Conservation (phyloP, 2,888 invertebrate species). For the Melanostoma mellinum region DNA sequence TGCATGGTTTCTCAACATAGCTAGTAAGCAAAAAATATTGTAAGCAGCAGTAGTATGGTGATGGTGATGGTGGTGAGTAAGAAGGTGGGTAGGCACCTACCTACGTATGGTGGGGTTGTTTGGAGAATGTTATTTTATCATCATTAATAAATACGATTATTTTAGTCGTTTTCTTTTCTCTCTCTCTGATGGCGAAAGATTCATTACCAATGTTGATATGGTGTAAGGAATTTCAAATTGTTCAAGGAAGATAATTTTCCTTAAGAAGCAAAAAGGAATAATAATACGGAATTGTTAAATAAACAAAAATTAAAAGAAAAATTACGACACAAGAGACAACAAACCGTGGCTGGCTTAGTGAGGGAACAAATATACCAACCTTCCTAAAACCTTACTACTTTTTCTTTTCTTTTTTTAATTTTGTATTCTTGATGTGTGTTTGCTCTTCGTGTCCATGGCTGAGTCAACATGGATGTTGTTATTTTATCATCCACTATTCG, state of each 20-base stretch:
- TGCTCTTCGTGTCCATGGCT: constrained; percentile 66
- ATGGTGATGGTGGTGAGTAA: constrained; percentile 8
- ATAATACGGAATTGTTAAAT: constrained; percentile 16
- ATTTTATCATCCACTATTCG: constrained; percentile 61
- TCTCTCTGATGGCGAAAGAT: constrained; percentile 36
- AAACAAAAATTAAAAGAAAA: constrained; percentile 23
- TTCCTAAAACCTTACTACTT: too few species aligned
- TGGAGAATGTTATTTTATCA: constrained; percentile 63
- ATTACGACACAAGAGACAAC: constrained; percentile 11
- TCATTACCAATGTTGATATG: constrained; percentile 47
- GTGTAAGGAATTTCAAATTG: constrained; percentile 36
- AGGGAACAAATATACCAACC: constrained; percentile 39
- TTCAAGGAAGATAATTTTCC: constrained; percentile 32
- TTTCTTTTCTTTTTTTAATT: background rate
- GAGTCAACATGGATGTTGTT: constrained; percentile 71
- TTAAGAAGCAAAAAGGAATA: constrained; percentile 15
- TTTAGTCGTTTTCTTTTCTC: constrained; percentile 13
- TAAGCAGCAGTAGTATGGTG: constrained; percentile 57
- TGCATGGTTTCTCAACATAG: background rate
- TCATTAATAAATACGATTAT: constrained; percentile 71
- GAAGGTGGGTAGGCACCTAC: constrained; percentile 22
- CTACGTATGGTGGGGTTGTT: constrained; percentile 28
- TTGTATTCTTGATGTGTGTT: constrained; percentile 58
- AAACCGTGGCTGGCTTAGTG: constrained; percentile 12
- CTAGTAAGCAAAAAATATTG: constrained; percentile 19